Base-by-base conservation (phyloP, 2,888 invertebrate species). In the Pheosia gnoma region DNA sequence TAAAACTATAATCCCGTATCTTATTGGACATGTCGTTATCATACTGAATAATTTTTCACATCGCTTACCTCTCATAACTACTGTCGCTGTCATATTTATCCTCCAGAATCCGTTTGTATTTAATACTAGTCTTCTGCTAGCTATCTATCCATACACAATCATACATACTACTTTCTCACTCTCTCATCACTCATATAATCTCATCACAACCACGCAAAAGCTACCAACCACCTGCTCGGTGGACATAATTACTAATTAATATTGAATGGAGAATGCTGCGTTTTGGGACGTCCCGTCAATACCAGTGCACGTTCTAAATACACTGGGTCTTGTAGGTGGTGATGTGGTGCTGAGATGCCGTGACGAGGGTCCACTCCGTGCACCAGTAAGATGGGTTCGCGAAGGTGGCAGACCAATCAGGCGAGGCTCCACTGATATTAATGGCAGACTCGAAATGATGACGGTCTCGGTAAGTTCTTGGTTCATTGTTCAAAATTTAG, bases 321-420 rank as follows among this genome's bases (percentile, higher is more conserved):
- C 38, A 10, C 58, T 13, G 58, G 13, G 39, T 58, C 37, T 68
- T 78, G 2, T 84, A 98, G 98, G 97, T 87, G 96, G 97, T 53
- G 98, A 98, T 88, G 98, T 98, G 51, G 97, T 98, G 47, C 97
- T 98, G 94, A 97, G 96, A 89, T 99, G 99, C 83, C 96, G 98
- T 71, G 98, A 98, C 80, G 98, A 98, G 88, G 97, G 98, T n/a
- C 95, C 95, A 0, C 84, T 95, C 0, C 94, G 98, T 60, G 96
- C 97, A 4, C 94, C 94, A 59, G 97, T 98, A 5, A 94, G 94
- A 47, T 98, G 97, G 97, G 83, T 95, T 0, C 95, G 96, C 59
- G 96, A 96, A 56, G 95, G 96, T 59, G 96, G 96, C 43, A 90
- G 94, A 60, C 95, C 96, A 0, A 85, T 98, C 59, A 98, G 98